These are phyloP conservation scores for Ennomos erosarius DNA, from an alignment of 2,888 invertebrate species.

Conservation along the genomic window DNA sequence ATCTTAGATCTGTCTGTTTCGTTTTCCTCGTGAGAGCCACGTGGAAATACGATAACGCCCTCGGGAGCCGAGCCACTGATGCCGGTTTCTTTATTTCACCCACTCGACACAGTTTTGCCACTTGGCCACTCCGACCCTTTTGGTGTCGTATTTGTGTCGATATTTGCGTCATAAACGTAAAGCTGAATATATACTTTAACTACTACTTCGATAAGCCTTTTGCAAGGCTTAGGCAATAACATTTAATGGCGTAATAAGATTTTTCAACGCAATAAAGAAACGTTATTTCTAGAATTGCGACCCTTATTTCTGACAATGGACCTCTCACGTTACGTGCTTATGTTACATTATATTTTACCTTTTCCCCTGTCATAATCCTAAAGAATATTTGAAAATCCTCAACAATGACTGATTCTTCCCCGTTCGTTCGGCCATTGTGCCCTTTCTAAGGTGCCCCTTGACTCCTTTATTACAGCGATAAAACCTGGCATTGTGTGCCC, in stretches of 20 bases:
- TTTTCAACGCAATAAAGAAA: slow-evolving; percentile 32
- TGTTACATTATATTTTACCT: slow-evolving; percentile 32
- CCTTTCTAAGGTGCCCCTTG: slow-evolving; percentile 36
- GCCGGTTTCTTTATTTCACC: slow-evolving; percentile 22
- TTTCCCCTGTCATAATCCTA: slow-evolving; percentile 39
- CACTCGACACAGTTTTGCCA: slow-evolving; percentile 1
- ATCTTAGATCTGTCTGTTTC: slow-evolving; percentile 10
- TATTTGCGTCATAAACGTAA: slow-evolving; percentile 11
- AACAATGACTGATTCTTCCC: slow-evolving; percentile 40
- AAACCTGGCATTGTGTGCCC: slow-evolving; percentile 46
- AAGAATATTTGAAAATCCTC: slow-evolving; percentile 40
- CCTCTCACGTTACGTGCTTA: slow-evolving; percentile 25
- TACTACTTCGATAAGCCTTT: slow-evolving; percentile 6
- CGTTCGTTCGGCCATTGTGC: slow-evolving; percentile 40
- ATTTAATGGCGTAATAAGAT: slow-evolving; percentile 26
- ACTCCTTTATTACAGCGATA: slow-evolving; percentile 48
- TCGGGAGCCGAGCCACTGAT: slow-evolving; percentile 11
- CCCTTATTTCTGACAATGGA: slow-evolving; percentile 33
- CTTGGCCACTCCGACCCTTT: slow-evolving; percentile 3
- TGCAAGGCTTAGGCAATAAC: slow-evolving; percentile 7
- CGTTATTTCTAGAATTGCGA: slow-evolving; percentile 17
- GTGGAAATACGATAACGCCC: slow-evolving; percentile 22
- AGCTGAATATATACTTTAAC: not conserved
- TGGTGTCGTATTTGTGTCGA: not conserved
- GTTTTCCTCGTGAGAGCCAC: slow-evolving; percentile 15